A percentile compares a stretch with the other conserved stretches of the same genome.
Conservation (phyloP, 2,888 invertebrate genomes). For the Drosophila kanekoi region DNA sequence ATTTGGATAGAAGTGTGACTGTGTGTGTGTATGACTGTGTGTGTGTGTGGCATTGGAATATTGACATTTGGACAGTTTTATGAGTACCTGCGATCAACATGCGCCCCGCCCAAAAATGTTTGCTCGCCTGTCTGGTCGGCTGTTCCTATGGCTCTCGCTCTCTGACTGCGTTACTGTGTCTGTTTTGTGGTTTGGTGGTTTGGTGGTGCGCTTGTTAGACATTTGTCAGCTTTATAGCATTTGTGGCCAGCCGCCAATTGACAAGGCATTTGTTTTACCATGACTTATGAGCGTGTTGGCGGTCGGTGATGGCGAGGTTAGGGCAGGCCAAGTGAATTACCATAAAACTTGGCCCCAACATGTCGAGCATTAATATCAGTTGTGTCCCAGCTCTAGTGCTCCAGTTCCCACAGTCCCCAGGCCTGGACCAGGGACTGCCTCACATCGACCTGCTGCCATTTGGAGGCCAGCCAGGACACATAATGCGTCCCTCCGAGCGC, state of each 20-base stretch:
- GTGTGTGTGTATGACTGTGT: constrained; percentile 4
- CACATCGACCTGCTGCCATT: background rate
- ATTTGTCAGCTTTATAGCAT: constrained; percentile 78
- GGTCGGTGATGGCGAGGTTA: constrained; percentile 3
- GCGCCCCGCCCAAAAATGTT: constrained; percentile 26
- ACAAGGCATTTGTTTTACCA: constrained; percentile 62
- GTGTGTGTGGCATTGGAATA: constrained; percentile 57
- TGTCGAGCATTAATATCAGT: constrained; percentile 23
- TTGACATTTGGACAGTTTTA: constrained; percentile 79
- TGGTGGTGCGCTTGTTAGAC: constrained; percentile 61
- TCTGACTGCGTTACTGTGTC: background rate
- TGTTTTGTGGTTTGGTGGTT: constrained; percentile 6
- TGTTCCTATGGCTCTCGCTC: constrained; percentile 4
- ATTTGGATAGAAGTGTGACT: constrained; percentile 4
- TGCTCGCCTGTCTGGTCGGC: constrained; percentile 28
- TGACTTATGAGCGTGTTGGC: constrained; percentile 53
- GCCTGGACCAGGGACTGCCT: no score
- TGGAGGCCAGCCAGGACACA: constrained; percentile 34
- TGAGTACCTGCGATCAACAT: constrained; percentile 76
- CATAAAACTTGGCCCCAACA: constrained; percentile 37
- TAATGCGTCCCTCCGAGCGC: constrained; percentile 42
- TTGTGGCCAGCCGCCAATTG: constrained; percentile 75
- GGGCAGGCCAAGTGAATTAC: constrained; percentile 23
- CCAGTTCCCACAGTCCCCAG: constrained; percentile 16
- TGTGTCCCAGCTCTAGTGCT: constrained; percentile 22